These are phyloP conservation scores for Myopa tessellatipennis DNA, from an alignment of 2,888 invertebrate species.

Conservation along the genomic window DNA sequence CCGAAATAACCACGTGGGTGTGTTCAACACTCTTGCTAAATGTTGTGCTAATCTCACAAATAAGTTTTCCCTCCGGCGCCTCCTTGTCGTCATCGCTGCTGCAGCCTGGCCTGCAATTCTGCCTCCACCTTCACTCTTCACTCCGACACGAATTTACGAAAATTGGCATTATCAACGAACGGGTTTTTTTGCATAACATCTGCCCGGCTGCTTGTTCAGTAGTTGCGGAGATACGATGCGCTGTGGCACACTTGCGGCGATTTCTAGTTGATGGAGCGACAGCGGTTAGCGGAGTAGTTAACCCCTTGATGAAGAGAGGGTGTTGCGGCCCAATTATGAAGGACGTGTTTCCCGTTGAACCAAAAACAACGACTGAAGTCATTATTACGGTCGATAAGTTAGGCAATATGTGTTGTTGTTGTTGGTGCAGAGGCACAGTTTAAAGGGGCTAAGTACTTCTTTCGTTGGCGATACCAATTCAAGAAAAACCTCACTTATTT, in stretches of 20 bases:
- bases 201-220: background rate
- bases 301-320: background rate
- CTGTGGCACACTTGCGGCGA: background rate
- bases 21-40: background rate
- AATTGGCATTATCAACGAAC: background rate
- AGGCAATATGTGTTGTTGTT: background rate
- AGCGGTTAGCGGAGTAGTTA: background rate
- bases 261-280: too few relatives aligned
- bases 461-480: background rate
- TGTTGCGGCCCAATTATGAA: background rate
- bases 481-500: background rate
- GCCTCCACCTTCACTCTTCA: too few relatives aligned
- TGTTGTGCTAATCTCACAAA: conserved; percentile 30
- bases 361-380: background rate
- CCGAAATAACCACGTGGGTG: background rate
- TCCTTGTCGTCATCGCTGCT: background rate
- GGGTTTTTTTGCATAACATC: background rate
- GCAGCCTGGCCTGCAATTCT: background rate
- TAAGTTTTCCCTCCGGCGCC: conserved; percentile 12
- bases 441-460: too few relatives aligned
- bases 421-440: background rate
- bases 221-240: background rate
- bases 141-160: background rate
- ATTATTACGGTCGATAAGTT: conserved; percentile 19
- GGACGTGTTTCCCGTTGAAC: conserved; percentile 6